Base-by-base conservation (phyloP, 2,888 invertebrate species). In the Meiosimyza platycephala region DNA sequence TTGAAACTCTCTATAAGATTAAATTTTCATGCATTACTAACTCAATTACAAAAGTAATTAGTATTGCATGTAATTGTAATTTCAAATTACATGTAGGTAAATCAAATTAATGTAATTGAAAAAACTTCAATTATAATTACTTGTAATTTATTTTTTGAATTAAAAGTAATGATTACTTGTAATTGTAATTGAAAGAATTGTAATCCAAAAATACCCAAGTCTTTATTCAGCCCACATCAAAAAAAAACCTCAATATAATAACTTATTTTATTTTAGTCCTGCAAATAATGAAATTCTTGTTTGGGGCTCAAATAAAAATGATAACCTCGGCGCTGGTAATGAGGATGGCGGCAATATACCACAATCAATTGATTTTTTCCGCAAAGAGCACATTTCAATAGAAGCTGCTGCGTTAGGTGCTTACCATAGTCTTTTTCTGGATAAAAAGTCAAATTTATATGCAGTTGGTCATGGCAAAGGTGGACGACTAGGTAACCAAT, bases 231-330 rank as follows among this genome's bases (percentile, higher is more conserved):
- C 28, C 28, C 4, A 28, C 28, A 28, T 28, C 3, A 28, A 28
- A 28, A 22, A 28, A 28, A 28, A 4, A 4, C 28, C 3, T 28
- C 28, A 65, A n/a, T 12, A 62, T 1, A 50, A 70, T 63, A 16
- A 3, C 9, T 22, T 5, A 48, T 4, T 67, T 69, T 13, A 83
- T 76, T 83, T 82, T 28, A 86, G 86, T 1, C 80, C 82, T 3
- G 59, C 77, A 62, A 81, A 80, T 48, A 85, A 82, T 75, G 93
- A 95, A 81, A 90, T 92, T 0, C 94, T 94, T 78, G 92, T 93
- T 1, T 96, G 95, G 95, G 96, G 96, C 12, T 91, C 91, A 52
- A 96, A 97, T 86, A 90, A 91, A 55, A 96, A 96, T 86, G 94
- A 94, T 83, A 94, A 94, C 4, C 89, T 96, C 11, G 96, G 96